Evolutionary conservation across 2,888 invertebrate genomes (phyloP), one percentile per base, ranked within the genome.

Genomic region (Branchinecta sandiegonensis): DNA sequence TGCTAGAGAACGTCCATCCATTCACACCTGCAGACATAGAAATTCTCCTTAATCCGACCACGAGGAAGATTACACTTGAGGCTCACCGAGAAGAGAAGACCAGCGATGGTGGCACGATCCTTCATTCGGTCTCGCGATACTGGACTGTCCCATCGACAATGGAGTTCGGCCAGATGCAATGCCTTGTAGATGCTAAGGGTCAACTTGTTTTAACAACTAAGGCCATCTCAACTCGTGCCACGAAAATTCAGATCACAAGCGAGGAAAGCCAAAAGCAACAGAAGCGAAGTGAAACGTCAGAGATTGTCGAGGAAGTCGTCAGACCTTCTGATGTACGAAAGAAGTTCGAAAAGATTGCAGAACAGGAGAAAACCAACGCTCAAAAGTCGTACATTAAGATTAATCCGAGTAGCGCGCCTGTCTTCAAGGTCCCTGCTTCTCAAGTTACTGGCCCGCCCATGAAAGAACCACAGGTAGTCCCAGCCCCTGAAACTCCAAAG

Each of bases 271-370:
- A 56, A 56, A 56, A 10, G 23, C 63, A 56, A 10, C 63, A n/a
- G 23, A 56, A n/a, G n/a, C n/a, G n/a, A 56, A 23, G 23, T 56
- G 63, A 56, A 56, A 37, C 37, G 6, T 56, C 63, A 10, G 63
- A 56, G 23, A 56, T 56, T 56, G 23, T 56, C 23, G 14, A 56
- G 23, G 63, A 56, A 56, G 63, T 23, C 23, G 12, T 56, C n/a
- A 56, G 63, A 2, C 63, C 63, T 1, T 56, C 63, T 23, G 63
- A 56, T 23, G 63, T 56, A 9, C 63, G 63, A 10, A 56, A 56
- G 63, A 56, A 56, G 63, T 56, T 56, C 63, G 63, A 56, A 56
- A 56, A 56, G 23, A 56, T 56, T 56, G 63, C 63, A 23, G 63
- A 8, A 56, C 14, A 56, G 23, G 63, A 56, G 23, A 56, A 56